These are phyloP conservation scores for Orthonychiurus folsomi DNA, from an alignment of 2,888 invertebrate species.

Conservation along the genomic window DNA sequence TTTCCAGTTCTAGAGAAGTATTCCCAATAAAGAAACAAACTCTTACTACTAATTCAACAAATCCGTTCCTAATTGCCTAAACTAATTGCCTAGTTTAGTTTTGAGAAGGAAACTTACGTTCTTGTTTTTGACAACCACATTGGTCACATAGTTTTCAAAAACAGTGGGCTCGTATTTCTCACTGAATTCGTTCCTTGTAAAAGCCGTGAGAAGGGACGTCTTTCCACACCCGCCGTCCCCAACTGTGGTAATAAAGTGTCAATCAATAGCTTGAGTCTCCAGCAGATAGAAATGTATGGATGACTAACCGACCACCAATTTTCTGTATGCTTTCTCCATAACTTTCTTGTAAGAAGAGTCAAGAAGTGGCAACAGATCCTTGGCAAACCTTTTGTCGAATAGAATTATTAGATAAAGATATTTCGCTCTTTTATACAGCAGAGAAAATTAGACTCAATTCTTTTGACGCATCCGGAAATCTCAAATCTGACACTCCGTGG, in stretches of 20 bases:
- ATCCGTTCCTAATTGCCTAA: neutral
- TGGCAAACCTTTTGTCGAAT: neutral
- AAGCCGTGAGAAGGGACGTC: constrained; percentile 50
- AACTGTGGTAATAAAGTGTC: no score
- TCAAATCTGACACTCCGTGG: no score
- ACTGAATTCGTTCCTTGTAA: constrained; percentile 27
- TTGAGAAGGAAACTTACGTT: neutral
- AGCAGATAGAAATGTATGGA: no score
- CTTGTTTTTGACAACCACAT: constrained; percentile 21
- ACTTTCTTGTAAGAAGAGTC: neutral
- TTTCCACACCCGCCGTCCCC: constrained; percentile 49
- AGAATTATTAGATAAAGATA: neutral
- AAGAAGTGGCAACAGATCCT: no score
- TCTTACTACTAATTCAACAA: no score
- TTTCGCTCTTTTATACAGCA: neutral
- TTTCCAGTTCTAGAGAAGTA: no score
- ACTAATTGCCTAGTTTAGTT: no score
- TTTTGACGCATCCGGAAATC: no score
- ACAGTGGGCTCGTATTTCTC: constrained; percentile 34
- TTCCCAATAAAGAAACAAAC: no score
- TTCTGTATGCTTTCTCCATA: neutral
- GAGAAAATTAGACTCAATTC: no score
- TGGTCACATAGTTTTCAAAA: constrained; percentile 31
- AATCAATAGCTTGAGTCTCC: no score
- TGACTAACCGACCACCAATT: neutral